Base-by-base conservation (phyloP, 2,888 invertebrate species). In the Calameuta pallipes region DNA sequence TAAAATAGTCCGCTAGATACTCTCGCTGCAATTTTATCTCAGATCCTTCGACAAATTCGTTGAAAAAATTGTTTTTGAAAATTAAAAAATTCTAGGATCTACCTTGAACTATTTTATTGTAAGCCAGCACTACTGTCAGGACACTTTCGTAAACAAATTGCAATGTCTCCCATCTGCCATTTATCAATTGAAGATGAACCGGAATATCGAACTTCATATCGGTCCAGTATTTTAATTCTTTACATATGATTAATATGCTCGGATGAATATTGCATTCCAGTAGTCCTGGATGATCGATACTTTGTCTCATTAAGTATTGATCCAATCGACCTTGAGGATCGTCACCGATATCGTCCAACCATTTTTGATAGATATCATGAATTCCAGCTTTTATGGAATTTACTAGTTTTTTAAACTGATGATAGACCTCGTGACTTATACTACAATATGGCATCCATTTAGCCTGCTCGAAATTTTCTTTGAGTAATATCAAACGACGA, bases 251-350 rank as follows among this genome's bases (percentile, higher is more conserved):
- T 86, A 96, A 88, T 76, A 96, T 92, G 70, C 93, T 92, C 79
- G 95, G 95, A 88, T 97, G 96, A 83, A 97, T 95, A 90, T 97
- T 97, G 89, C 95, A 95, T 89, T 96, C 95, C 80, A 97, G 89
- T 74, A 96, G 92, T 0, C 95, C 96, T 11, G 90, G 90, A 23
- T 82, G 90, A 6, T 92, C 92, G 31, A 91, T 89, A 87, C 95
- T 96, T 81, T 94, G 94, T 80, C 94, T 92, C 94, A 98, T 95
- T 77, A 98, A 92, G 0, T 96, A 95, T 73, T 94, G 94, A 85
- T 97, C 95, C 35, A 96, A 91, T 73, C 94, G 93, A 0, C 91
- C 90, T 0, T 92, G 91, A 75, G 94, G 93, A 89, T 94, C 94
- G 75, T 94, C 94, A 30, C 94, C 95, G 31, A 95, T 89, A 79